Evolutionary conservation across 1,140 invertebrate species (phyloP).

Genomic region (Gryllus bimaculatus): DNA sequence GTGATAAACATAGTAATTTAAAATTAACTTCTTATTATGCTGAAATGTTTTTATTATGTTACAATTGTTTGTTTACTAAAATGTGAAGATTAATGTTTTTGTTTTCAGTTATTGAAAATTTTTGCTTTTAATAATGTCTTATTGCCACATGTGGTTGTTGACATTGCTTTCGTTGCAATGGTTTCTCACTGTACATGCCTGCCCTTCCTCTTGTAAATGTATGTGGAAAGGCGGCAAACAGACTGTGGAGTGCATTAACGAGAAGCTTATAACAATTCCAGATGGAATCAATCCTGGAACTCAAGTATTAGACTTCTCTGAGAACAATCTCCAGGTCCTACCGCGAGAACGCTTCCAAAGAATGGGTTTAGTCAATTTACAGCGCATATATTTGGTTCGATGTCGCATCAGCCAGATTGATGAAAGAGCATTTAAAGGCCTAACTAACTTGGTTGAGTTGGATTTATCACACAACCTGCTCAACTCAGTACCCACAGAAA

Average conservation of each 20-base stretch:
- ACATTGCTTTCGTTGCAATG: slow-evolving; percentile 14
- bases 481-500: slow-evolving; percentile 60
- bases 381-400: slow-evolving; percentile 69
- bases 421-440: slow-evolving; percentile 64
- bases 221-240: slow-evolving; percentile 89
- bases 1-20: too few relatives aligned
- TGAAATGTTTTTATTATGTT: too few relatives aligned
- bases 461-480: slow-evolving; percentile 77
- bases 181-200: slow-evolving; percentile 34
- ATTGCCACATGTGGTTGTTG: slow-evolving; percentile 1
- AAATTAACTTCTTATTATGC: too few relatives aligned
- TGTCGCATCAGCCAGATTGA: slow-evolving; percentile 69
- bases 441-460: slow-evolving; percentile 80
- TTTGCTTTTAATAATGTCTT: slow-evolving; percentile 13
- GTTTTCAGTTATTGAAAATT: too few relatives aligned
- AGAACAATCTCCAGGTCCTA: slow-evolving; percentile 67
- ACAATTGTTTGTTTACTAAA: too few relatives aligned
- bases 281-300: slow-evolving; percentile 75
- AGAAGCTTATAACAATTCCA: slow-evolving; percentile 63
- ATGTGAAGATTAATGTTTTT: too few relatives aligned
- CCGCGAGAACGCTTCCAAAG: slow-evolving; percentile 64
- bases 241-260: slow-evolving; percentile 73
- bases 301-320: slow-evolving; percentile 76
- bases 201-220: slow-evolving; percentile 68
- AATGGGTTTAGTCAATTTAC: slow-evolving; percentile 72